Evolutionary conservation across 2,888 invertebrate genomes (phyloP).

Genomic region (Laspeyria flexula): DNA sequence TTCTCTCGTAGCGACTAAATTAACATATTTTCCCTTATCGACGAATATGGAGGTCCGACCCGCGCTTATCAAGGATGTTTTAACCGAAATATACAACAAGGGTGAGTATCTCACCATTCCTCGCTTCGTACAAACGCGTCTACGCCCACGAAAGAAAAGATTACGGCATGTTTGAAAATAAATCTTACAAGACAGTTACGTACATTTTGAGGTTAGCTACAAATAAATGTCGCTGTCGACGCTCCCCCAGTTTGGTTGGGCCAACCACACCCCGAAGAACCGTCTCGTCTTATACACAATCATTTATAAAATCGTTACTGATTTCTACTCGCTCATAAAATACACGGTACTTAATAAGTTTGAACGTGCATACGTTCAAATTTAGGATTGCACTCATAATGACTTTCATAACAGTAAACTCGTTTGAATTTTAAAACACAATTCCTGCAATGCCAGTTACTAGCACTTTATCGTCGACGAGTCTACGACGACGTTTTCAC

Average conservation of each 20-base stretch:
- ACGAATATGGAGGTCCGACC: conserved; percentile 74
- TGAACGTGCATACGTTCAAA: too few relatives aligned
- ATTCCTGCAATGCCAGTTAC: conserved; percentile 30
- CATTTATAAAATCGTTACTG: conserved; percentile 41
- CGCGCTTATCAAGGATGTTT: conserved; percentile 78
- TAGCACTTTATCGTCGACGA: conserved; percentile 50
- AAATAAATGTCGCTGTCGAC: conserved; percentile 70
- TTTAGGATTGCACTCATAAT: conserved; percentile 23
- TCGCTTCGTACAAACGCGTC: conserved; percentile 75
- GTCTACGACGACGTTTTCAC: conserved; percentile 70
- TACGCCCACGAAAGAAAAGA: conserved; percentile 79
- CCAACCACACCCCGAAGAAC: conserved; percentile 55
- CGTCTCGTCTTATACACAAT: conserved; percentile 47
- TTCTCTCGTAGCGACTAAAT: conserved; percentile 73
- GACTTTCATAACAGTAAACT: conserved; percentile 31
- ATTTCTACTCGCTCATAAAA: conserved; percentile 19
- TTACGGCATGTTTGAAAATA: conserved; percentile 79
- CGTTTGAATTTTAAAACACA: conserved; percentile 25
- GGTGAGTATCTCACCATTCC: conserved; percentile 62
- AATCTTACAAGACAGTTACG: conserved; percentile 79
- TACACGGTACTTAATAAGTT: conserved; percentile 18
- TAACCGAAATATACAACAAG: conserved; percentile 76
- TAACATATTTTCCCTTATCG: conserved; percentile 85
- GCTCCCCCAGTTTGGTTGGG: conserved; percentile 62
- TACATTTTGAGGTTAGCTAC: conserved; percentile 75